Evolutionary conservation across 1,140 invertebrate species (phyloP).

Genomic region (Drosophila bifasciata): DNA sequence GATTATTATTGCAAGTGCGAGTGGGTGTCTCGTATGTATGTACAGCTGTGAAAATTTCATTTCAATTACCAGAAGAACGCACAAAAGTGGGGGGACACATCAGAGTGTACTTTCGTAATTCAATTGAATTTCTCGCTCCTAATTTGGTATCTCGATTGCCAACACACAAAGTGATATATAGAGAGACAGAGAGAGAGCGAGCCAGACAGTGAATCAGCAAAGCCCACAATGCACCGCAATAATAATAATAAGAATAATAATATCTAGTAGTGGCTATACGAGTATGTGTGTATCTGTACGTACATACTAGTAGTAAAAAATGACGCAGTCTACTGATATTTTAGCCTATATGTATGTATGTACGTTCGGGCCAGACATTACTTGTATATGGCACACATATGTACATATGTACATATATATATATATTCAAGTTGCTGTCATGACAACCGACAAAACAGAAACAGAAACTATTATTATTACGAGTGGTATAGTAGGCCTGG

Average conservation of each 20-base stretch:
- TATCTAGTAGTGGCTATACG: constrained; percentile 8
- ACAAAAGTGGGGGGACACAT: constrained; percentile 17
- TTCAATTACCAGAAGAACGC: constrained; percentile 52
- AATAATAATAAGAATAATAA: constrained; percentile 28
- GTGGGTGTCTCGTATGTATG: no score
- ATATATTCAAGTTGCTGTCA: constrained; percentile 69
- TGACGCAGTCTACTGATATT: constrained; percentile 51
- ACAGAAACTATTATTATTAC: constrained; percentile 41
- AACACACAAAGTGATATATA: no score
- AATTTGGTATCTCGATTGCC: constrained; percentile 56
- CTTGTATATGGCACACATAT: no score
- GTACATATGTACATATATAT: constrained; percentile 30
- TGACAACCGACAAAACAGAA: constrained; percentile 61
- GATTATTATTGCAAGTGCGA: not conserved
- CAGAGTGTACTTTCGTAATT: constrained; percentile 29
- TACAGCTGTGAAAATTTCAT: constrained; percentile 57
- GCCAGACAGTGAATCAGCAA: constrained; percentile 60
- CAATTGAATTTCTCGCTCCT: constrained; percentile 75
- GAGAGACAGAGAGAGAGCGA: no score
- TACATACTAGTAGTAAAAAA: constrained; percentile 18
- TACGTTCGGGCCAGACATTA: not conserved
- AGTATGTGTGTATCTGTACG: not conserved
- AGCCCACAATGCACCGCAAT: constrained; percentile 63
- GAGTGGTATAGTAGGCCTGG: no score
- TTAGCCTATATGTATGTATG: constrained; percentile 2